Base-by-base conservation (phyloP, 2,113 vertebrate genomes). In the Chunga burmeisteri region DNA sequence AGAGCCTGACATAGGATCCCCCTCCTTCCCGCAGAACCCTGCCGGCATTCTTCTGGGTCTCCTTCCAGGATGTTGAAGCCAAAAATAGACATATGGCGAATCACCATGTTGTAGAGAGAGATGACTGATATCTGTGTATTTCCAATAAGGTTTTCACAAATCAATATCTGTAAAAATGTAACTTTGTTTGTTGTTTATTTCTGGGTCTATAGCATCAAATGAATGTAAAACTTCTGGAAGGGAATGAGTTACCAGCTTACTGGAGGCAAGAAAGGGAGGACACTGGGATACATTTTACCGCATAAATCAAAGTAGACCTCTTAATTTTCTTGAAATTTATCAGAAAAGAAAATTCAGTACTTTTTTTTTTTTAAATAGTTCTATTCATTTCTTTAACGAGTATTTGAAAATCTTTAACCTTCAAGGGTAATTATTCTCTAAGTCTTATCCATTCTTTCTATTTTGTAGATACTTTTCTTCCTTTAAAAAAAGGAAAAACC, bases 371-470 rank as follows among this genome's bases (percentile, higher is more conserved):
- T 66, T 55, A 62, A 59, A 46, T 38, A 71, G 11, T 66, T 92
- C 32, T 20, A 86, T 95, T 84, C 11, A 36, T 96, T 98, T 95
- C 50, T 90, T 91, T 94, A 96, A 94, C 79, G 70, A 97, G 53
- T 68, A 50, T 93, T 93, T 75, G 70, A 97, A 91, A 93, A 90
- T 93, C 74, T 75, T 74, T 80, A 87, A 59, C 87, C 59, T 96
- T 95, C 86, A 61, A 85, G 90, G 63, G 50, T 87, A 86, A 73
- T 96, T 96, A 88, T 40, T 96, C 84, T 95, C 49, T 29, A 75
- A 90, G 82, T 86, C 86, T 63, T 93, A 85, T 46, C 93, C 59
- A 56, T 95, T 94, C 86, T 88, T 90, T 86, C 81, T 1, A 11
- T 80, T 95, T 94, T 91, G 53, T 77, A 91, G 94, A 79, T 96